Base-by-base conservation (phyloP, 2,113 vertebrate species). In the Corythornis cristatus region DNA sequence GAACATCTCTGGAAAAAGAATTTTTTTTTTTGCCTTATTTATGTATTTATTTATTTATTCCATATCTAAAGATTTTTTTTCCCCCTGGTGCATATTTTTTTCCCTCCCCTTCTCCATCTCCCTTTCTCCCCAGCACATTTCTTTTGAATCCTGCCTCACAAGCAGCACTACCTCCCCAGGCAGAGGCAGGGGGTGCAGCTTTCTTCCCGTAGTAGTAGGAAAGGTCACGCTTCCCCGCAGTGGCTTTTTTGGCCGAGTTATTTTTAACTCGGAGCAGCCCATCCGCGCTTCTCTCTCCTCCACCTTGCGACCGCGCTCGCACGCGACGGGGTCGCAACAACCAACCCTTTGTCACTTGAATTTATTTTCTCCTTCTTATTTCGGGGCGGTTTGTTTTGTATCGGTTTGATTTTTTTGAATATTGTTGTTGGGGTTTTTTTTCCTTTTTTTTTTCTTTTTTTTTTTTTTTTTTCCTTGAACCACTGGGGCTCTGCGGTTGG, bases 401-500 rank as follows among this genome's bases (percentile, higher is more conserved):
- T 37, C 37, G 8, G 21, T 37, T 21, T 48, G 9, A n/a, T 8
- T 28, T 40, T 16, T 40, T 17, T 6, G 9, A 5, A 6, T 37
- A 37, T 37, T 37, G 37, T 37, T 37, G 37, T 37, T 37, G 37
- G 37, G 37, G 37, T 4, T 37, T 37, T 37, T 37, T 37, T 37
- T 10, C 37, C 10, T 12, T 20, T 2, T 14, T 4, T 16, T 18
- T 12, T 3, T 6, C 18, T 11, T 26, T 25, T 8, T 13, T 28
- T 4, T 6, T 45, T 50, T 40, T 12, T 20, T 65, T 65, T 50
- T 71, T 54, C 9, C 26, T 88, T 33, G 83, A 95, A 83, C 89
- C 81, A 40, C 95, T 84, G 95, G 91, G 86, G 89, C 94, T 93
- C 92, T 97, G 96, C 46, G 97, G 96, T 96, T 93, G 96, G 96